Base-by-base conservation (phyloP, 2,113 vertebrate species). In the Proteles cristata region DNA sequence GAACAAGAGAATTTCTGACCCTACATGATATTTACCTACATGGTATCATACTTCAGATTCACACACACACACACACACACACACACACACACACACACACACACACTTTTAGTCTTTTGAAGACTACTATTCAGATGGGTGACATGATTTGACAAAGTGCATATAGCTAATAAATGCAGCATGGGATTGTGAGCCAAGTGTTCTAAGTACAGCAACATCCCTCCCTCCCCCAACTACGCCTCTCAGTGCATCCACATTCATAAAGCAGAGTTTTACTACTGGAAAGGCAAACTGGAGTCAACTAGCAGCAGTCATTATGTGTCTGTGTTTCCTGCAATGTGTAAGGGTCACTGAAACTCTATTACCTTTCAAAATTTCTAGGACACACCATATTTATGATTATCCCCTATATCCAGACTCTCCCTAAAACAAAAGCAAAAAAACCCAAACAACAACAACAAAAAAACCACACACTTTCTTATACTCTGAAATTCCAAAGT, bases 401-500 rank as follows among this genome's bases (percentile, higher is more conserved):
- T 48, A 81, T 61, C 48, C 84, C 66, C 31, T 77, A n/a, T 17
- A 77, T 53, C 4, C 19, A 71, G 73, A 85, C 4, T 15, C 7
- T 9, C 16, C 4, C 5, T 26, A 73, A n/a, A 74, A 58, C 58
- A 73, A 73, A 68, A 16, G n/a, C 33, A 6, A 66, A 66, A 14
- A 50, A 50, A 50, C 48, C 15, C 15, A 55, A 55, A 39, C 39
- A 4, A 55, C 16, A 55, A 55, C 14, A 55, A 55, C 16, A 55
- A 55, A 55, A 17, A 16, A 66, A 66, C 23, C 15, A 55, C 58
- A 26, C 43, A 73, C 43, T 71, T 65, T 97, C 90, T 92, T 43
- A 74, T 84, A 88, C 65, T 95, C 50, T 92, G 66, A 94, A 97
- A 96, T 96, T 76, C 88, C 81, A 96, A 43, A 5, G 74, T 71